Percentiles rank a stretch among this genome's conserved stretches.
Evolutionary conservation across 2,888 invertebrate genomes (phyloP).

Genomic region (Formica aserva): DNA sequence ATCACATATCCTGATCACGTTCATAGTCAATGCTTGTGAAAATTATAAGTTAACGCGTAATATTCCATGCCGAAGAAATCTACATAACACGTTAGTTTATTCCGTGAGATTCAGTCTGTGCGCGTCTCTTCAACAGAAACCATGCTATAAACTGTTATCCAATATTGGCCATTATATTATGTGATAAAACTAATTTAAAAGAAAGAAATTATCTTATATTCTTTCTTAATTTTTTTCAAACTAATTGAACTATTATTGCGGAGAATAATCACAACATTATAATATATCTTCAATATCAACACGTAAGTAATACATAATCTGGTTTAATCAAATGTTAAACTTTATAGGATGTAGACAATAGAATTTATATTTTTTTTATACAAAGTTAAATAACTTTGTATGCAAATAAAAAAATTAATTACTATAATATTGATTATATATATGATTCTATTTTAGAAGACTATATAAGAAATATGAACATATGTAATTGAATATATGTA

Average conservation of each 20-base stretch:
- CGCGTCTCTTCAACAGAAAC: neutral
- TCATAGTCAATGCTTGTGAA: neutral
- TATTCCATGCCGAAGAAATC: neutral
- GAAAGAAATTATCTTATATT: neutral
- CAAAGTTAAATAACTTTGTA: neutral
- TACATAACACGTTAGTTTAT: neutral
- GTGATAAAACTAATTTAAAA: neutral
- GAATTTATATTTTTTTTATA: neutral
- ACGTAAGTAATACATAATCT: constrained; percentile 24
- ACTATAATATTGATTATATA: neutral
- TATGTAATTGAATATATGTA: neutral
- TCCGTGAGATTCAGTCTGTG: neutral
- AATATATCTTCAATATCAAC: neutral
- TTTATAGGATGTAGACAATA: neutral
- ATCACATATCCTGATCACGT: neutral
- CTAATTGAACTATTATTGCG: neutral
- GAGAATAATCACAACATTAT: neutral
- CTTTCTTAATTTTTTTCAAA: neutral
- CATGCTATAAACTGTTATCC: neutral
- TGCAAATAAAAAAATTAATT: neutral
- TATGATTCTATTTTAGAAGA: neutral
- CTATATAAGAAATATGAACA: neutral
- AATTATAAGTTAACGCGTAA: neutral
- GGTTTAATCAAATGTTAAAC: neutral
- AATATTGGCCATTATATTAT: neutral